A percentile compares a stretch with the other conserved stretches of the same genome.
These are phyloP conservation scores for Mellilla xanthometata DNA, from an alignment of 2,888 invertebrate species.

Conservation along the genomic window DNA sequence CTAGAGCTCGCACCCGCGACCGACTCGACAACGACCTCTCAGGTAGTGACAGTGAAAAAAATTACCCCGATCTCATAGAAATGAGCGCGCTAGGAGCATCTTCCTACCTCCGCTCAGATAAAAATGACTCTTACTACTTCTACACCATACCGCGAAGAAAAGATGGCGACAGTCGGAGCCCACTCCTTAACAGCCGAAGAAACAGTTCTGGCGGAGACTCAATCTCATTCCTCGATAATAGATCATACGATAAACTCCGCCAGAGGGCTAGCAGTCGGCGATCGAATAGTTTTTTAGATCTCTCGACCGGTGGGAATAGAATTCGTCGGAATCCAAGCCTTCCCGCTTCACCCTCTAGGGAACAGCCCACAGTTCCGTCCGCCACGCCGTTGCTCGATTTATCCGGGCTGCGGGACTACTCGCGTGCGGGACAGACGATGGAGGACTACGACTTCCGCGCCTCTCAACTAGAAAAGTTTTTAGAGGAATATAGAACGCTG, in stretches of 20 bases:
- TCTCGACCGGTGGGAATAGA: constrained; percentile 76
- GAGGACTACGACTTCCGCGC: constrained; percentile 90
- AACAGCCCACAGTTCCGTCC: constrained; percentile 67
- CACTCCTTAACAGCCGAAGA: constrained; percentile 87
- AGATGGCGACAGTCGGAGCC: constrained; percentile 88
- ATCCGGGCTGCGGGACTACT: constrained; percentile 78
- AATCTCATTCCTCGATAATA: constrained; percentile 64
- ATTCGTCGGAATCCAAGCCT: constrained; percentile 81
- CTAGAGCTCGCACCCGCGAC: constrained; percentile 62
- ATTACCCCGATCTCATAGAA: constrained; percentile 82
- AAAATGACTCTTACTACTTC: constrained; percentile 78
- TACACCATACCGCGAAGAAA: constrained; percentile 86
- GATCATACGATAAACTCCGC: constrained; percentile 57
- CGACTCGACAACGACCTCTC: constrained; percentile 76
- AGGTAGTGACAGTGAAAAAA: constrained; percentile 77
- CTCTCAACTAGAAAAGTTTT: constrained; percentile 89
- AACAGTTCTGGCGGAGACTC: constrained; percentile 88
- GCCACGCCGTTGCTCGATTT: constrained; percentile 85
- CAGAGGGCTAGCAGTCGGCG: constrained; percentile 71
- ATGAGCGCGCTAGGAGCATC: constrained; percentile 72
- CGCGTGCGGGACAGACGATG: constrained; percentile 67
- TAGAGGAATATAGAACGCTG: constrained; percentile 90
- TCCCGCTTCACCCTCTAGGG: constrained; percentile 85
- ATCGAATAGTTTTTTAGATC: constrained; percentile 88
- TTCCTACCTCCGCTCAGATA: constrained; percentile 65